Base-by-base conservation (phyloP, 2,113 vertebrate genomes). In the Stigmatopora nigra region DNA sequence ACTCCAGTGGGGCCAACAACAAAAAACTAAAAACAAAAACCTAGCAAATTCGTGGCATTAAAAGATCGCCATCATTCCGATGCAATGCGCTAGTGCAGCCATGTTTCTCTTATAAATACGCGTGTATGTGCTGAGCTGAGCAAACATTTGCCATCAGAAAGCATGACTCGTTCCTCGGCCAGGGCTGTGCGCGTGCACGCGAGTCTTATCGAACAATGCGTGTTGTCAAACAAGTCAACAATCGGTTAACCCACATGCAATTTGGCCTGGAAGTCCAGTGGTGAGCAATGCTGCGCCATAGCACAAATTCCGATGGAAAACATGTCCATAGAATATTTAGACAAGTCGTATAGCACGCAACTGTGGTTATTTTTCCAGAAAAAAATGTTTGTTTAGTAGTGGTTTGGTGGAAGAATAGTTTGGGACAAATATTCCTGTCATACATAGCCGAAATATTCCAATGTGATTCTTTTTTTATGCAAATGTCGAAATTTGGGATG, bases 121-220 rank as follows among this genome's bases (percentile, higher is more conserved):
- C 65, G 64, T 71, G 75, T 81, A 77, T 79, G 80, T 73, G 63
- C 78, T 16, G 79, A 83, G 75, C 73, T 82, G 83, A 83, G 80
- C 82, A 82, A 88, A 90, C 84, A 87, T 83, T 87, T 83, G 59
- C 79, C 55, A 45, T 71, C 63, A 46, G 53, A 70, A 31, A 79
- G 53, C 67, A 68, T 72, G 71, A 78, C 67, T 45, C 63, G 76
- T 69, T 64, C 58, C 65, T 36, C 61, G 14, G 13, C 22, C 53
- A 15, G 65, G 15, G 4, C 70, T 13, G 56, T 5, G 31, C 2
- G 25, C 25, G 12, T 22, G 52, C 20, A 14, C 5, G 55, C 31
- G 55, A 3, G 55, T 16, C 17, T 19, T 41, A 41, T 41, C 38
- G 6, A 41, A 41, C 38, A 41, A 8, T 51, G 49, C 8, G 49